phyloP scores from a whole-genome alignment of 1,140 invertebrate species.

The Brachionus rotundiformis region DNA sequence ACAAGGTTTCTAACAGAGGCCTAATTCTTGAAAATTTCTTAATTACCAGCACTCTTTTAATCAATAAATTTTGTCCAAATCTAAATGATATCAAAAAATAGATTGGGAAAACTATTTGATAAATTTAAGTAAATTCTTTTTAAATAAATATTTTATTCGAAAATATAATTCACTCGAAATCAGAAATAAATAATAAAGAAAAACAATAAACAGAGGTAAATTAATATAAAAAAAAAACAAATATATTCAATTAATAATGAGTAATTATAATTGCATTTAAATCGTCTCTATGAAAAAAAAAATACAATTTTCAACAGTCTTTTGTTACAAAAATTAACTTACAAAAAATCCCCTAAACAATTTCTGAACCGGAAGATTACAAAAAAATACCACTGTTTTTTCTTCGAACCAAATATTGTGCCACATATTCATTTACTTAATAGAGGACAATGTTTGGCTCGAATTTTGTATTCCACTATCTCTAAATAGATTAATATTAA shows the following conservation, averaged over 20 bases:
- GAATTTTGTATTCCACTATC: slow-evolving; percentile 51
- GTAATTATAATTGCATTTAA: background rate
- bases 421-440: background rate
- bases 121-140: too few relatives aligned
- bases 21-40: too few relatives aligned
- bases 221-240: too few relatives aligned
- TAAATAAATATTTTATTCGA: background rate
- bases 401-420: background rate
- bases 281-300: background rate
- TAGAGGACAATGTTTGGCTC: slow-evolving; percentile 40
- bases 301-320: background rate
- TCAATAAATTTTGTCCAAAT: too few relatives aligned
- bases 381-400: slow-evolving; percentile 3
- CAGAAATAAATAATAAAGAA: background rate
- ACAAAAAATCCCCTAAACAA: background rate
- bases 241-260: too few relatives aligned
- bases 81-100: too few relatives aligned
- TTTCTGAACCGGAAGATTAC: background rate
- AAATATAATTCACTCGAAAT: background rate
- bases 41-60: too few relatives aligned
- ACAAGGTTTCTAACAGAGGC: too few relatives aligned
- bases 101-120: too few relatives aligned
- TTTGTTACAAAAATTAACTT: background rate
- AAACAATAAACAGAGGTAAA: background rate
- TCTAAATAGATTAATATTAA: background rate